These are phyloP conservation scores for Lates calcarifer DNA, from an alignment of 2,113 vertebrate genomes.

Conservation along the genomic window DNA sequence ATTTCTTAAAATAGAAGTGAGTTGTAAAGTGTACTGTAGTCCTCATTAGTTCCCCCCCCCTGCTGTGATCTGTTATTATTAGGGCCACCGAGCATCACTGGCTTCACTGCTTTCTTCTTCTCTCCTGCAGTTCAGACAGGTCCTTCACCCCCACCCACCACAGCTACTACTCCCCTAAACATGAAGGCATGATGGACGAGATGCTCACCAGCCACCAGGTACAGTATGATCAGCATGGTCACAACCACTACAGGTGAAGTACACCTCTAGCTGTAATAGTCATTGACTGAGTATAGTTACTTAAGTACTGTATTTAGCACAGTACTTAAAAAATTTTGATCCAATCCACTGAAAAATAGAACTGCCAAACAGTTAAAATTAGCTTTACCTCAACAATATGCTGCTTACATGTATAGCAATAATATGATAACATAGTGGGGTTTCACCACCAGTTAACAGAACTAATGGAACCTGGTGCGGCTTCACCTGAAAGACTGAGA, in stretches of 20 bases:
- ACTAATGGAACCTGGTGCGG: too few relatives aligned
- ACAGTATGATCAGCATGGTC: not conserved
- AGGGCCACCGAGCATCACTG: not conserved
- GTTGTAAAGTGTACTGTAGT: not conserved
- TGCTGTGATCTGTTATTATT: not conserved
- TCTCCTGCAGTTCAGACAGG: constrained; percentile 91
- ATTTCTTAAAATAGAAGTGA: not conserved
- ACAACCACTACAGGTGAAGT: not conserved
- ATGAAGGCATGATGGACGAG: constrained; percentile 93
- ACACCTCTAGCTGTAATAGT: not conserved
- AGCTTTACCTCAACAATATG: too few relatives aligned
- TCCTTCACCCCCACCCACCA: constrained; percentile 94
- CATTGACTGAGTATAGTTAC: not conserved
- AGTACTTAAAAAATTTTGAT: too few relatives aligned
- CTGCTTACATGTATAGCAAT: too few relatives aligned
- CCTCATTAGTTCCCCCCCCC: not conserved
- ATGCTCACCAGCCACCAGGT: constrained; percentile 92
- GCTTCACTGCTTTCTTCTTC: constrained; percentile 36
- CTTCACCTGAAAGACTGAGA: too few relatives aligned
- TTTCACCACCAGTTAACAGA: too few relatives aligned
- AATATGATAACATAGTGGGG: too few relatives aligned
- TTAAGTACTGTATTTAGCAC: too few relatives aligned
- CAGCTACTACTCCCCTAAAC: constrained; percentile 88
- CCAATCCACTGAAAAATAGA: too few relatives aligned
- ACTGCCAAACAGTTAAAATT: too few relatives aligned